Base-by-base conservation (phyloP, 2,797 vertebrate genomes). In the Pantherophis alleghaniensis region DNA sequence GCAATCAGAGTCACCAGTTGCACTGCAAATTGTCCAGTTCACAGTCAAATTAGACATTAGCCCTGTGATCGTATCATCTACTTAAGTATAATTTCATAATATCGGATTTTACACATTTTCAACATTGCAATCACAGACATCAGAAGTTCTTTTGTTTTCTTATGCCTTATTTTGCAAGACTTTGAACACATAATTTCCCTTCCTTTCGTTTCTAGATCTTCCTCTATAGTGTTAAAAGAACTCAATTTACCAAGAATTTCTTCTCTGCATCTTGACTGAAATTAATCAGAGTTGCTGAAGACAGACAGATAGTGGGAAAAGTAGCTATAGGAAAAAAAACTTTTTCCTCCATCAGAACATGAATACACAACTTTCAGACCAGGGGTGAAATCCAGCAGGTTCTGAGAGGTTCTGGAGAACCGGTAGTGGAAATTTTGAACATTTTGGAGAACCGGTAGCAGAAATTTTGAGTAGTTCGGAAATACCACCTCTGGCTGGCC, bases 361-460 rank as follows among this genome's bases (percentile, higher is more conserved):
- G 89, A 42, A 93, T 93, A 61, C 7, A 37, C 60, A 88, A 83
- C 93, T 87, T 95, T 92, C 94, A 94, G 94, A 96, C 97, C 47
- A 51, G 47, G 7, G 47, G 47, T 51, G 47, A 51, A 51, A 51
- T 7, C 47, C 47, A 51, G 47, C 47, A 51, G 47, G 47, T 51
- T 51, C 47, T 51, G 47, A 51, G 0, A 51, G 47, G 47, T 51
- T 51, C 47, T 51, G 47, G 47, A 51, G 47, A 51, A 51, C 47
- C 47, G 7, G 47, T 51, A 51, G 6, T 51, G 47, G 47, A 51
- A 51, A 51, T 51, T 51, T 51, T 51, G 47, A 51, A 6, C 47
- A 51, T 6, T 51, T 51, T 1, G 6, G 47, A 51, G 47, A 51
- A 51, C 47, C 47, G 47, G 47, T 51, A 51, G 6, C 6, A 6